A percentile compares a stretch with the other conserved stretches of the same genome.
phyloP scores from a whole-genome alignment of 2,888 invertebrate species.

The Pseudolycoriella hygida region DNA sequence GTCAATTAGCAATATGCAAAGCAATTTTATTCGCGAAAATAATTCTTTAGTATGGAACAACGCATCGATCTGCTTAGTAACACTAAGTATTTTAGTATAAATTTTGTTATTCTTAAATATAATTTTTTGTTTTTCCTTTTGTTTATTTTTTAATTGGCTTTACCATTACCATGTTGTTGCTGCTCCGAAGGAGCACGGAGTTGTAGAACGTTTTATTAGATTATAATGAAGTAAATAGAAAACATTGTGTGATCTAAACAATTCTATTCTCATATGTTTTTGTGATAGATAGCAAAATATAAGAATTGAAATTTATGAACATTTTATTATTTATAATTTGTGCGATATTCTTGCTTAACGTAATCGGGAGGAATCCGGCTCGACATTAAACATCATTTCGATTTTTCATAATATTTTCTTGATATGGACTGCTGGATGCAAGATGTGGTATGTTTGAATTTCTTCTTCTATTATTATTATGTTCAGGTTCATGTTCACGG shows the following conservation, averaged over 20 bases:
- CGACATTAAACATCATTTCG: no score
- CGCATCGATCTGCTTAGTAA: neutral
- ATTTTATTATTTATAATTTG: neutral
- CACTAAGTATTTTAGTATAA: neutral
- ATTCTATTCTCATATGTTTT: no score
- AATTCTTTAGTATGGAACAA: neutral
- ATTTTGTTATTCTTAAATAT: neutral
- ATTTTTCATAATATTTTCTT: neutral
- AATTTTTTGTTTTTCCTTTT: neutral
- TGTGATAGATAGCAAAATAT: no score
- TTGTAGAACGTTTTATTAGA: neutral
- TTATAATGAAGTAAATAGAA: no score
- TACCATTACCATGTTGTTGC: neutral
- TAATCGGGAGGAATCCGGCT: no score
- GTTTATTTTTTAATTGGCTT: neutral
- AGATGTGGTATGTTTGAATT: constrained; percentile 9
- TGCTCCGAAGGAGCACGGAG: neutral
- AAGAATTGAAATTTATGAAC: no score
- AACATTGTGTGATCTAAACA: no score
- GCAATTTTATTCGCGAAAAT: neutral
- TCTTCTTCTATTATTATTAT: neutral
- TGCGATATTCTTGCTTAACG: no score
- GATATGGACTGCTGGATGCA: constrained; percentile 11
- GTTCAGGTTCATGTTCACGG: neutral
- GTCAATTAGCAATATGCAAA: neutral